phyloP scores from a whole-genome alignment of 2,888 invertebrate species.

The Acanthopleura granulata region DNA sequence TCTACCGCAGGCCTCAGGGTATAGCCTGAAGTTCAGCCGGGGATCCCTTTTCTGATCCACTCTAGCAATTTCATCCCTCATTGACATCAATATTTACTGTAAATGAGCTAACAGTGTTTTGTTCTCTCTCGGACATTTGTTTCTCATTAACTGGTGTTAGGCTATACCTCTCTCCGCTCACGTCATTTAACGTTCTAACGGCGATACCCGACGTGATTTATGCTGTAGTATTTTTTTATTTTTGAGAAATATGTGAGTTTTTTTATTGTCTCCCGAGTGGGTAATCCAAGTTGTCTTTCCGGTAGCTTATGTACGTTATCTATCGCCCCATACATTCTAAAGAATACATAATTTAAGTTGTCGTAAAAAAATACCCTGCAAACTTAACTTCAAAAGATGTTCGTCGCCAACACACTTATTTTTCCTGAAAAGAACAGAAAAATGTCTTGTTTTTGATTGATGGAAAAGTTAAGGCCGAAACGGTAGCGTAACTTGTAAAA shows the following conservation, averaged over 20 bases:
- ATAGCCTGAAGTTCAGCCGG: no score
- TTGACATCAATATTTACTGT: not conserved
- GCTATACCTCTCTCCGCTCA: not conserved
- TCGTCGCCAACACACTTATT: no score
- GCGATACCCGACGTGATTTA: not conserved
- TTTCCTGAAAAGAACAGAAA: no score
- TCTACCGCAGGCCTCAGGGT: no score
- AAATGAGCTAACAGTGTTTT: not conserved
- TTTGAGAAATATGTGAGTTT: not conserved
- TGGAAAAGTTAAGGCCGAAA: no score
- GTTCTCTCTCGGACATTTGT: not conserved
- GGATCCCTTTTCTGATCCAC: no score
- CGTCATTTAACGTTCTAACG: not conserved
- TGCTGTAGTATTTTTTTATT: not conserved
- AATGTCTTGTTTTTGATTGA: no score
- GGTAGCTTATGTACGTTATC: not conserved
- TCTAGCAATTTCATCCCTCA: not conserved
- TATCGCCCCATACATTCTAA: no score
- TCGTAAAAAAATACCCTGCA: no score
- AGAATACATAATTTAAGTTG: no score
- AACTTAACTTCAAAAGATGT: no score
- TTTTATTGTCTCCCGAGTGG: not conserved
- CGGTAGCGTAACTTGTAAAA: no score
- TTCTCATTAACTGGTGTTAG: constrained; percentile 3
- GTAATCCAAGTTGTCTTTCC: not conserved